A percentile compares a stretch with the other conserved stretches of the same genome.
Evolutionary conservation across 2,113 vertebrate species (phyloP).

Genomic region (Gambusia holbrooki): DNA sequence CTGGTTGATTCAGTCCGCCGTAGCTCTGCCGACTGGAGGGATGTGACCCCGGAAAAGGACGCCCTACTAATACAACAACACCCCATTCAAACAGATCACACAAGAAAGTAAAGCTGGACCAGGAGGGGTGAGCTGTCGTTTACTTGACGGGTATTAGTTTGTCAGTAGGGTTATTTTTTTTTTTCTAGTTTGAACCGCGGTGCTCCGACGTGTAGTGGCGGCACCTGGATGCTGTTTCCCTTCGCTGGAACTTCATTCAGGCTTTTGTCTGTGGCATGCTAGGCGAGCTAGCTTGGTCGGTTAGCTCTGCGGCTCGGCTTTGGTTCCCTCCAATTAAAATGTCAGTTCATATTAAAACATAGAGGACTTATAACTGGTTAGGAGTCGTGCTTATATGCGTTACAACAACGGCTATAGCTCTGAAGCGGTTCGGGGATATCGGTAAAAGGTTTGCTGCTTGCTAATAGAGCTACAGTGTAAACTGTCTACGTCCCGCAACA

Average conservation of each 20-base stretch:
- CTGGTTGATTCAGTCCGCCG: slow-evolving; percentile 66
- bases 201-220: slow-evolving; percentile 46
- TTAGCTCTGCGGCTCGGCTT: slow-evolving; percentile 48
- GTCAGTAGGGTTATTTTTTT: slow-evolving; percentile 8
- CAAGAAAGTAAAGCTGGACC: slow-evolving; percentile 82
- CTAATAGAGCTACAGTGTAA: slow-evolving; percentile 61
- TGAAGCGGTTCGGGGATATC: slow-evolving; percentile 33
- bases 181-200: slow-evolving; percentile 25
- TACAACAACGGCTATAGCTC: background rate
- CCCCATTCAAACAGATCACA: slow-evolving; percentile 80
- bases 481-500: slow-evolving; percentile 50
- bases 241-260: slow-evolving; percentile 82
- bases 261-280: slow-evolving; percentile 82
- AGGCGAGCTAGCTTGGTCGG: slow-evolving; percentile 65
- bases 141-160: background rate
- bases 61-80: slow-evolving; percentile 78
- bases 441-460: slow-evolving; percentile 40
- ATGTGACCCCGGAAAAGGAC: slow-evolving; percentile 88
- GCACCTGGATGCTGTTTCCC: slow-evolving; percentile 74
- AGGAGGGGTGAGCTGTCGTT: slow-evolving; percentile 80
- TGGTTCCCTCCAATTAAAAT: background rate
- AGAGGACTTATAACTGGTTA: background rate
- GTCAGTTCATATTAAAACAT: slow-evolving; percentile 3
- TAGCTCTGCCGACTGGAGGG: slow-evolving; percentile 80
- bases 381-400: background rate